Base-by-base conservation (phyloP, 1,140 invertebrate genomes). In the Papilio aristodemus region DNA sequence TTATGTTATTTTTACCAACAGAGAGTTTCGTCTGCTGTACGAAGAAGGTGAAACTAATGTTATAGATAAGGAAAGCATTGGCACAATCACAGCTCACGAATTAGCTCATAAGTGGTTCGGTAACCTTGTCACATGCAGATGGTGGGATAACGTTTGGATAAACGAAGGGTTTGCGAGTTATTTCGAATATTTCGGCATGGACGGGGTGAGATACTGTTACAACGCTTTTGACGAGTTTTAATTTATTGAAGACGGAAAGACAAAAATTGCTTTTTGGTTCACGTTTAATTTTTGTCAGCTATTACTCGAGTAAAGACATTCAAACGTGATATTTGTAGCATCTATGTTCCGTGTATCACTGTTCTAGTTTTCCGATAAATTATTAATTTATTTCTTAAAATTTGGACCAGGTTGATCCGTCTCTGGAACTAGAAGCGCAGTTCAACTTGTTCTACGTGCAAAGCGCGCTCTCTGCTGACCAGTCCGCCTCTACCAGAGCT, bases 111-210 rank as follows among this genome's bases (percentile, higher is more conserved):
- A 92, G 60, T 93, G 93, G 93, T 93, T 93, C 71, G 93, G 93
- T 4, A 93, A 93, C 70, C 80, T 93, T 0, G 92, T 93, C 14
- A 93, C 93, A 0, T 90, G 89, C 11, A 83, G 87, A 54, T 93
- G 93, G 93, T 93, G 92, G 92, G 84, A 91, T 62, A 93, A 92
- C 27, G 83, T 92, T 0, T 97, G 96, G 96, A 92, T 97, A 7
- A 97, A 96, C 78, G 96, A 97, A 82, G 96, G 96, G 17, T 97
- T 97, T 72, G 95, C 96, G 13, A 94, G 94, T 70, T 97, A 95
- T 81, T 94, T 96, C 78, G 93, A 95, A 76, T 95, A 95, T 77
- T 92, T 95, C 57, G 95, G 93, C 13, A 91, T 94, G 68, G 92
- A 94, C 79, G 86, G 89, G 22, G 93, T 95, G 83, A 87, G 88